Evolutionary conservation across 2,113 vertebrate species (phyloP).

Genomic region (Herpailurus yagouaroundi): DNA sequence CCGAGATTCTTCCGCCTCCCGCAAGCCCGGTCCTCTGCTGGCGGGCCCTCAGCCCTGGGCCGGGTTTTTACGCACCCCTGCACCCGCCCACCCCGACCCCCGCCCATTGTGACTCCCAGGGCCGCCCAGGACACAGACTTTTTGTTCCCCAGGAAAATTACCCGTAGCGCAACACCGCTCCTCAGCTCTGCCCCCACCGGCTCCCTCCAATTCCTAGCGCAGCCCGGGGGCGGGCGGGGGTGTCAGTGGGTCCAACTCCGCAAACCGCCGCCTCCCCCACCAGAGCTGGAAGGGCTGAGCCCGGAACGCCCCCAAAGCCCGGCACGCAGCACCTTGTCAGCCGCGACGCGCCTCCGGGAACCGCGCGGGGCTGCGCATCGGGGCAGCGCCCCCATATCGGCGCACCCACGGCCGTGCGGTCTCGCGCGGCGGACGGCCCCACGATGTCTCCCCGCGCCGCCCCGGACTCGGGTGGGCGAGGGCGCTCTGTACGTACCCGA

Average conservation of each 20-base stretch:
- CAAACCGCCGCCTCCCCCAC: no score
- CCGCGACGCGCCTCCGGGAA: neutral
- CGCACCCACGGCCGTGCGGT: neutral
- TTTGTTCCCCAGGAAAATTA: neutral
- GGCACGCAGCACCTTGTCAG: neutral
- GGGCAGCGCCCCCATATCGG: neutral
- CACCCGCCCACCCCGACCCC: neutral
- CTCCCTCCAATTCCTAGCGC: neutral
- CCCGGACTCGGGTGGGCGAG: neutral
- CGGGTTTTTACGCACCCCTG: neutral
- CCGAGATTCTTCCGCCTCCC: neutral
- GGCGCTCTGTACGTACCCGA: slow-evolving; percentile 84
- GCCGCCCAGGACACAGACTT: neutral
- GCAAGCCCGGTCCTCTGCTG: neutral
- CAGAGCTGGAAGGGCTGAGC: no score
- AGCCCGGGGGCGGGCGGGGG: fast-evolving
- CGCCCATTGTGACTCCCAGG: neutral
- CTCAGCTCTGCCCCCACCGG: neutral
- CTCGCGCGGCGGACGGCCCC: neutral
- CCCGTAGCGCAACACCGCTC: neutral
- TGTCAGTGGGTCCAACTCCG: neutral
- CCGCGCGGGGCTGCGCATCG: neutral
- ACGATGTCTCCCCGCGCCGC: neutral
- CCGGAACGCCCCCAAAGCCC: neutral
- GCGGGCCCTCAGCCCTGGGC: neutral